Evolutionary conservation across 23 tunicate species (phyloP).

Genomic region (Phallusia fumigata): DNA sequence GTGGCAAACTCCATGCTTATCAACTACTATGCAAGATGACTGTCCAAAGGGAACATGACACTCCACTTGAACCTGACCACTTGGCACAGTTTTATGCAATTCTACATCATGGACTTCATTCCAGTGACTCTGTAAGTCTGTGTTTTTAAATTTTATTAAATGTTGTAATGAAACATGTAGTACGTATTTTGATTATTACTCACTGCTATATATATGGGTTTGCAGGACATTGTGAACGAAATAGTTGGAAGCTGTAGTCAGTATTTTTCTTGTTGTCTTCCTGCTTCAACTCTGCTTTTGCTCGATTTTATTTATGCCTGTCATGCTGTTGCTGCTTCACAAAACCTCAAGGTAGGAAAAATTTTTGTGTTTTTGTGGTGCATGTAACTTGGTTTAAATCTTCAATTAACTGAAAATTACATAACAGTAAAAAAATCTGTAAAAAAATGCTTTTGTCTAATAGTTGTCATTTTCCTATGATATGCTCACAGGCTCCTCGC

Average conservation of each 20-base stretch:
- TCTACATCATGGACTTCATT: slow-evolving; percentile 75
- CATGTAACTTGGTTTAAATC: too few species aligned
- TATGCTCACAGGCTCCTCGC: slow-evolving; percentile 62
- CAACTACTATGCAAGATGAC: slow-evolving; percentile 83
- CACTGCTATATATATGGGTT: background rate
- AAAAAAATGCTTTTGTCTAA: too few species aligned
- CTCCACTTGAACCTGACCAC: slow-evolving; percentile 74
- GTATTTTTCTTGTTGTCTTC: slow-evolving; percentile 63
- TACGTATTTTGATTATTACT: too few species aligned
- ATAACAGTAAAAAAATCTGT: too few species aligned
- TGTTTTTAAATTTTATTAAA: background rate
- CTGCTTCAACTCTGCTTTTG: slow-evolving; percentile 68
- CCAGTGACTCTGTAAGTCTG: slow-evolving; percentile 51
- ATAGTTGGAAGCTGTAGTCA: slow-evolving; percentile 64
- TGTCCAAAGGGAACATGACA: slow-evolving; percentile 70
- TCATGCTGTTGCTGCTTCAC: slow-evolving; percentile 61
- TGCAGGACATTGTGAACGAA: slow-evolving; percentile 73
- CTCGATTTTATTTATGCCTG: slow-evolving; percentile 85
- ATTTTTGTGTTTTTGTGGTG: too few species aligned
- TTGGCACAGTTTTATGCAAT: slow-evolving; percentile 71
- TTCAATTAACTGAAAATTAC: too few species aligned
- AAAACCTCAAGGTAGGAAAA: slow-evolving; percentile 52
- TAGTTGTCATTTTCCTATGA: too few species aligned
- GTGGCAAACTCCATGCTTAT: slow-evolving; percentile 79
- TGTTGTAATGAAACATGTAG: too few species aligned